Evolutionary conservation across 2,113 vertebrate genomes (phyloP).

Genomic region (Piaya cayana): DNA sequence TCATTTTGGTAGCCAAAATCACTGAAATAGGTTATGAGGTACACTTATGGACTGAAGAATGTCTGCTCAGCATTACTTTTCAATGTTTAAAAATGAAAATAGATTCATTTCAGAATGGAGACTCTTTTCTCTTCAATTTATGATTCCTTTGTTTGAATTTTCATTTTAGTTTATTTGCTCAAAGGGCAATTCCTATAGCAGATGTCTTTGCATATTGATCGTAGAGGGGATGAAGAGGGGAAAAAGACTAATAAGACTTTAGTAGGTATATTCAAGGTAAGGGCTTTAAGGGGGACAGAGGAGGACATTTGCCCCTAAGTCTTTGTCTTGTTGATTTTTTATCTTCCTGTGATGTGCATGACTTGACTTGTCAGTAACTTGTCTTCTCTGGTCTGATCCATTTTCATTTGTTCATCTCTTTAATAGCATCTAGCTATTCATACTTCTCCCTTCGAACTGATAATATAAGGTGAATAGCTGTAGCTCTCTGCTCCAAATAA

Average conservation of each 20-base stretch:
- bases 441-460: not conserved
- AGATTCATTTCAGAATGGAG: not conserved
- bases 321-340: slow-evolving; percentile 24
- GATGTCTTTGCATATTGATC: not conserved
- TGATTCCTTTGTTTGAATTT: not conserved
- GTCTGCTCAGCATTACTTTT: not conserved
- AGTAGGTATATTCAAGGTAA: not conserved
- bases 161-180: not conserved
- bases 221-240: not conserved
- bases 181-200: not conserved
- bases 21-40: not conserved
- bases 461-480: not conserved
- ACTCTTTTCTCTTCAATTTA: not conserved
- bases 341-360: not conserved
- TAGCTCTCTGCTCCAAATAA: not conserved
- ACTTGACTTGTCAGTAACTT: slow-evolving; percentile 26
- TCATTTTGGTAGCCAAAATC: not conserved
- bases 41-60: not conserved
- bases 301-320: not conserved
- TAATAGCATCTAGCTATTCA: not conserved
- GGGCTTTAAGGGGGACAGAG: not conserved
- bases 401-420: not conserved
- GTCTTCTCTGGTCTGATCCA: not conserved
- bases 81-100: not conserved
- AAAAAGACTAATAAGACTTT: not conserved